These are phyloP conservation scores for Pogonognathellus flavescens DNA, from an alignment of 1,140 invertebrate species.

Conservation along the genomic window DNA sequence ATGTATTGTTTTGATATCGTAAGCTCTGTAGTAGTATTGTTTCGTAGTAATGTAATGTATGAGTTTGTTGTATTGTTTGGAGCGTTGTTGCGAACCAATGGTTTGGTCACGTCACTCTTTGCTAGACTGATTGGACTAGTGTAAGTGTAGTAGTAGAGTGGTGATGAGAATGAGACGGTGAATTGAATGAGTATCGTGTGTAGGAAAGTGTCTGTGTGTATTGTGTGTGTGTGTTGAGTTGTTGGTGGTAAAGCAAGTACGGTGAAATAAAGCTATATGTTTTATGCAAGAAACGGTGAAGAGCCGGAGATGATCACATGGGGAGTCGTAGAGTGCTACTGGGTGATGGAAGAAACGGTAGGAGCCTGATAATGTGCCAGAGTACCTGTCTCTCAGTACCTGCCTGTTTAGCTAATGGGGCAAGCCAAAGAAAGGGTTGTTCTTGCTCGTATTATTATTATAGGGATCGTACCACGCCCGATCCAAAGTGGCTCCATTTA, in stretches of 20 bases:
- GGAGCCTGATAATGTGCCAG: constrained; percentile 63
- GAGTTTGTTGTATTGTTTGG: no score
- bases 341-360: constrained; percentile 64
- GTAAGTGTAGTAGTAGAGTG: constrained; percentile 14
- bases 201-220: constrained; percentile 25
- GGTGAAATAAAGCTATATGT: constrained; percentile 28
- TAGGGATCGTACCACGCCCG: constrained; percentile 62
- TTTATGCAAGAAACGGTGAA: constrained; percentile 18
- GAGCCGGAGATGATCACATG: constrained; percentile 62
- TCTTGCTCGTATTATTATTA: constrained; percentile 63
- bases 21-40: no score
- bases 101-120: background rate
- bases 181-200: background rate
- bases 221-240: background rate
- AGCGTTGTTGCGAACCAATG: no score
- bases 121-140: constrained; percentile 26
- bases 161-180: background rate
- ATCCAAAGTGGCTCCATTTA: constrained; percentile 61
- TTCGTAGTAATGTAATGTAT: no score
- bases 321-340: constrained; percentile 64
- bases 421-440: constrained; percentile 55
- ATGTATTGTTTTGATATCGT: no score
- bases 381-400: constrained; percentile 61
- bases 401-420: constrained; percentile 54
- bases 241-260: background rate